Base-by-base conservation (phyloP, 2,888 invertebrate genomes). In the Cosmopolites sordidus region DNA sequence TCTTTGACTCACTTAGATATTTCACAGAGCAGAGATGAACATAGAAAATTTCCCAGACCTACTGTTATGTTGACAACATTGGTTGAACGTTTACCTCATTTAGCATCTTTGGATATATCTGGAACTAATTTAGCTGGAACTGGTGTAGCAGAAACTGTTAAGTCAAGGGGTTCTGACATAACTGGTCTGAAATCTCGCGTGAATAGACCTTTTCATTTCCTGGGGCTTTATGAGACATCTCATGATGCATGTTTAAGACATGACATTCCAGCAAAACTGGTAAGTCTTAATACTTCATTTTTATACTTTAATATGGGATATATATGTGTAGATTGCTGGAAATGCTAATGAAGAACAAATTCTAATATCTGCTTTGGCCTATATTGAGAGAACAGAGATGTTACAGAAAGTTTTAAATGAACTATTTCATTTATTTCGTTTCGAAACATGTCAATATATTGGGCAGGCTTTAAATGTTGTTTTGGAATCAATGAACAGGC, bases 41-140 rank as follows among this genome's bases (percentile, higher is more conserved):
- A 68, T 27, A 89, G 89, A 3, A 82, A 80, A 57, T 95, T 86
- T 71, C 78, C 80, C 29, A 81, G 86, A 63, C 89, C 92, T 2
- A 89, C 88, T 74, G 78, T 81, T 58, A 77, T 84, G 22, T 75
- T 98, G 37, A 76, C 82, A 16, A 78, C 79, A 61, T 76, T 98
- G 30, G 83, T 95, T 9, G 78, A 79, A 45, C 83, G 78, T 68
- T 77, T 98, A 64, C 87, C 89, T 0, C 73, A 82, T 45, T 75
- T 98, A 54, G 82, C 82, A 38, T 90, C 90, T 16, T 76, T 98
- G 63, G 97, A 98, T 75, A 93, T 98, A 69, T 94, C 96, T 2
- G 95, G 95, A 11, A 97, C 97, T 14, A 96, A 98, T 78, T 77
- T 98, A 59, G 93, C 95, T 37, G 93, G 95, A 11, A 83, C 84